Evolutionary conservation across 2,113 vertebrate species (phyloP).

Genomic region (Entelurus aequoreus): DNA sequence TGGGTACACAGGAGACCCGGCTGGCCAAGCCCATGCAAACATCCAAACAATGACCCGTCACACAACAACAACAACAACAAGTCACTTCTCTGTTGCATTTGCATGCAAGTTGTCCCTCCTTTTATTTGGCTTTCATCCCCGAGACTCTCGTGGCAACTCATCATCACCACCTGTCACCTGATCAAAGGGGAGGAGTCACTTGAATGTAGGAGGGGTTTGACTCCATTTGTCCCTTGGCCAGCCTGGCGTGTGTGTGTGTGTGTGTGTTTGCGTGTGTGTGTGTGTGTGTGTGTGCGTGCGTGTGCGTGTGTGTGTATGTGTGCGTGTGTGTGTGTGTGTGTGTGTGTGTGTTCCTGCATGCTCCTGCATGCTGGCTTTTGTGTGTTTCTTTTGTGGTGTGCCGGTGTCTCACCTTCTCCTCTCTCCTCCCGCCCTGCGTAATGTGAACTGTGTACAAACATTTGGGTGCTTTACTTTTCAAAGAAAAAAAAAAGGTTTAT

Average conservation of each 20-base stretch:
- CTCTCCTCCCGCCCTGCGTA: constrained; percentile 55
- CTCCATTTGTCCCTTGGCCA: too few relatives aligned
- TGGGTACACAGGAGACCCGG: constrained; percentile 44
- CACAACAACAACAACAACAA: constrained; percentile 69
- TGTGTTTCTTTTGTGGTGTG: constrained; percentile 75
- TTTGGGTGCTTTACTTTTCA: constrained; percentile 60
- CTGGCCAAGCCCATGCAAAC: constrained; percentile 61
- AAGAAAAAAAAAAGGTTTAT: constrained; percentile 25
- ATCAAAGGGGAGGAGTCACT: constrained; percentile 70
- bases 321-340: constrained; percentile 64
- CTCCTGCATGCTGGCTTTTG: constrained; percentile 79
- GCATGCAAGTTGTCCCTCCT: constrained; percentile 63
- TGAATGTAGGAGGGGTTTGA: constrained; percentile 72
- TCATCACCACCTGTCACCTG: constrained; percentile 60
- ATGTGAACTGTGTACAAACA: constrained; percentile 72
- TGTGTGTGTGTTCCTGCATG: constrained; percentile 31
- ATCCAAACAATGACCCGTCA: constrained; percentile 62
- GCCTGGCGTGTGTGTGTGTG: too few relatives aligned
- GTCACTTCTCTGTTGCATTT: constrained; percentile 70
- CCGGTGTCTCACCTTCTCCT: constrained; percentile 72
- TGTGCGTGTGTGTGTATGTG: constrained; percentile 78
- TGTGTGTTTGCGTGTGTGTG: too few relatives aligned
- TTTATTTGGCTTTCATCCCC: constrained; percentile 58
- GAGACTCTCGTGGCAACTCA: constrained; percentile 55
- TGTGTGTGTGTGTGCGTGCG: constrained; percentile 49